A percentile compares a stretch with the other conserved stretches of the same genome.
Conservation (phyloP, 1,140 invertebrate species). For the Aphelinus certus region DNA sequence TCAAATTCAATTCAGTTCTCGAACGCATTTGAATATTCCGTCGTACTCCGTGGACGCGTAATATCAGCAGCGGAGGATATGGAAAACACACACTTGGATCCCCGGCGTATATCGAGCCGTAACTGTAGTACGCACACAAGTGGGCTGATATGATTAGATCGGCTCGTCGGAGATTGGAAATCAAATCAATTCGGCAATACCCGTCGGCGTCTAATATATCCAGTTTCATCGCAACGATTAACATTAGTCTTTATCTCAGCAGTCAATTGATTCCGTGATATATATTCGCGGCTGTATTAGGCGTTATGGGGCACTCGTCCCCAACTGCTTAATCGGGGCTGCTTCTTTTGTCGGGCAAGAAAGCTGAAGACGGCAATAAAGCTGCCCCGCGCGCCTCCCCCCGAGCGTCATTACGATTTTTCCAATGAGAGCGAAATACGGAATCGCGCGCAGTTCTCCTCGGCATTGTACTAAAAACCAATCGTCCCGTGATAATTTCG, state of each 20-base stretch:
- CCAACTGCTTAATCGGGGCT: slow-evolving; percentile 17
- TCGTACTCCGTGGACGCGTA: too few species aligned
- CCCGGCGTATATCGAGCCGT: too few species aligned
- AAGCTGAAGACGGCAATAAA: slow-evolving; percentile 8
- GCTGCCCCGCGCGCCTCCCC: not conserved
- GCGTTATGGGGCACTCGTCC: slow-evolving; percentile 11
- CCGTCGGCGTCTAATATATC: not conserved
- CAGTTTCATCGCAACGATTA: slow-evolving; percentile 2
- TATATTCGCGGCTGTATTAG: not conserved
- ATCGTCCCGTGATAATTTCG: slow-evolving; percentile 33
- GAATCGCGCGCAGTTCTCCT: not conserved
- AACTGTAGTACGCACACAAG: too few species aligned
- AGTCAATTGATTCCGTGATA: slow-evolving; percentile 17
- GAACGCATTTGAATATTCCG: too few species aligned
- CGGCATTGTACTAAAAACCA: slow-evolving; percentile 32
- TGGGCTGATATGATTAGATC: too few species aligned
- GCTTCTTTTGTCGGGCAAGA: not conserved
- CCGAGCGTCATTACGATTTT: not conserved
- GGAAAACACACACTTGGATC: too few species aligned
- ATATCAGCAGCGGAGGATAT: too few species aligned
- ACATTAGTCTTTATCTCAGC: not conserved
- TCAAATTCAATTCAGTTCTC: too few species aligned
- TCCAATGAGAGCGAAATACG: not conserved
- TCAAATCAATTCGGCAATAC: too few species aligned
- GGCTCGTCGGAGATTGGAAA: too few species aligned